Evolutionary conservation across 2,888 invertebrate species (phyloP).

Genomic region (Stenotaenia linearis): DNA sequence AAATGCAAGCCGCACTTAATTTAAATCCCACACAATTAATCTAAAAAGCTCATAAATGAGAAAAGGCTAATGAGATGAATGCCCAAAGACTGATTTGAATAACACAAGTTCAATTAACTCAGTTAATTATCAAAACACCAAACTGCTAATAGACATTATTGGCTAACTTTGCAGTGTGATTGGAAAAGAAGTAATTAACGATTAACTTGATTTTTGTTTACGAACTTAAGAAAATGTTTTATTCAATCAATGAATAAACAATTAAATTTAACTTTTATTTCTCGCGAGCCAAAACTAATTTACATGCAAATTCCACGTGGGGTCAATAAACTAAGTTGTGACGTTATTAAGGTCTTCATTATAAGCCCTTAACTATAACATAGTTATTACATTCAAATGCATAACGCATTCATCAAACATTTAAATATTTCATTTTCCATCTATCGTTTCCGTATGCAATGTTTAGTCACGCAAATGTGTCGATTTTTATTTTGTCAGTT

Average conservation of each 20-base stretch:
- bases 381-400: too few species aligned
- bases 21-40: conserved; percentile 26
- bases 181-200: not conserved
- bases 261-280: too few species aligned
- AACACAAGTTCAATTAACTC: conserved; percentile 1
- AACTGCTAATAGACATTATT: conserved; percentile 4
- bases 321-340: too few species aligned
- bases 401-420: not conserved
- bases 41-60: conserved; percentile 26
- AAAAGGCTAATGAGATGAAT: conserved; percentile 7
- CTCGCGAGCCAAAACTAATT: too few species aligned
- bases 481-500: not conserved
- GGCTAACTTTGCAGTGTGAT: not conserved
- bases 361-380: too few species aligned
- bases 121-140: not conserved
- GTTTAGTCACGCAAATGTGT: not conserved
- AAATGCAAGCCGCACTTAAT: conserved; percentile 24
- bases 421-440: not conserved
- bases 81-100: conserved; percentile 3
- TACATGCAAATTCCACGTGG: too few species aligned
- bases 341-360: too few species aligned
- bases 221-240: too few species aligned
- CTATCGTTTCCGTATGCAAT: not conserved
- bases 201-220: not conserved
- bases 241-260: too few species aligned